These are phyloP conservation scores for Leucosticte australis DNA, from an alignment of 2,113 vertebrate species.

Conservation along the genomic window DNA sequence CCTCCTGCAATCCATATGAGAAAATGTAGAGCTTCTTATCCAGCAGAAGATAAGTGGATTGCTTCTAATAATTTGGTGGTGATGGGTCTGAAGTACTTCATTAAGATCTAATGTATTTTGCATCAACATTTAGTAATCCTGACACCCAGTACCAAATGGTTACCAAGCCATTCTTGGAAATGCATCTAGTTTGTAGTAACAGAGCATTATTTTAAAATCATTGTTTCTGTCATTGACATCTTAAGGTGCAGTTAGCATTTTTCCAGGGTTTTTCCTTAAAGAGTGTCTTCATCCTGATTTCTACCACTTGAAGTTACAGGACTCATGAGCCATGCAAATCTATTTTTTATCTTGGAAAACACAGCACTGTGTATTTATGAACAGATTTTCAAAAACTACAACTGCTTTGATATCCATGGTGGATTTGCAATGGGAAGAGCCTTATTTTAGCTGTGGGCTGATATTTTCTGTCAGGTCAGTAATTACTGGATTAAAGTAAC, in stretches of 20 bases:
- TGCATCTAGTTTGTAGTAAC: not conserved
- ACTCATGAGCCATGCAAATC: not conserved
- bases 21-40: conserved; percentile 16
- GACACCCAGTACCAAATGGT: not conserved
- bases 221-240: not conserved
- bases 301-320: not conserved
- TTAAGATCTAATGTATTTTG: conserved; percentile 24
- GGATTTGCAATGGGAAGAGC: conserved; percentile 15
- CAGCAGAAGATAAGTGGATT: conserved; percentile 11
- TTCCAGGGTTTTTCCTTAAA: not conserved
- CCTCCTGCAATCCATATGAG: not conserved
- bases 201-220: not conserved
- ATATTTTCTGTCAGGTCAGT: conserved; percentile 51
- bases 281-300: not conserved
- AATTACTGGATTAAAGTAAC: conserved; percentile 65
- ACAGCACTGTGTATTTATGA: not conserved
- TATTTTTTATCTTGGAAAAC: conserved; percentile 10
- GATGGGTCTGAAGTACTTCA: conserved; percentile 30
- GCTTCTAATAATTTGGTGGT: conserved; percentile 19
- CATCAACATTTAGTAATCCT: conserved; percentile 8
- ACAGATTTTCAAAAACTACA: not conserved
- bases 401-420: not conserved
- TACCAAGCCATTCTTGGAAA: conserved; percentile 4
- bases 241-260: not conserved
- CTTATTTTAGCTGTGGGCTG: conserved; percentile 15